phyloP scores from a whole-genome alignment of 2,797 vertebrate genomes.

The Melanotaenia maccullochi region DNA sequence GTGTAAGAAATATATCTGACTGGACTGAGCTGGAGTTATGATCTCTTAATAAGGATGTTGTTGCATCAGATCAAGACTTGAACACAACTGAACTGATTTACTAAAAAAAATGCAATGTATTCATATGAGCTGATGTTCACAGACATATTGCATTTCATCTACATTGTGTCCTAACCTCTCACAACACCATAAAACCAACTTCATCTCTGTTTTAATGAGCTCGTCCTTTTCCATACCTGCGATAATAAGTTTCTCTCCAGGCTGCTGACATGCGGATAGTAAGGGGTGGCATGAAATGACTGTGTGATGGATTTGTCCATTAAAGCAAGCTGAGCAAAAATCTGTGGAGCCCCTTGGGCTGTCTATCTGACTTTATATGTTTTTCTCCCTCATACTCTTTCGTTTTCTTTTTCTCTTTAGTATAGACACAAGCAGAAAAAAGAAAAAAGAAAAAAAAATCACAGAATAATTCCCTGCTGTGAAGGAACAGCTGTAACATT shows the following conservation, averaged over 20 bases:
- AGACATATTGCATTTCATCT: background rate
- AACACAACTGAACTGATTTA: conserved; percentile 23
- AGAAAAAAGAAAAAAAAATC: background rate
- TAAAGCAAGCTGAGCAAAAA: conserved; percentile 61
- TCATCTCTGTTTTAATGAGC: conserved; percentile 42
- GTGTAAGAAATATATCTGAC: conserved; percentile 20
- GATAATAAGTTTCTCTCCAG: conserved; percentile 59
- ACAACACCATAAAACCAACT: background rate
- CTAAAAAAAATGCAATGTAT: conserved; percentile 29
- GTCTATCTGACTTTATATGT: conserved; percentile 31
- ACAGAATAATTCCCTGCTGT: conserved; percentile 31
- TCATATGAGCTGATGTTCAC: background rate
- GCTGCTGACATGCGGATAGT: conserved; percentile 45
- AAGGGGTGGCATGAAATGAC: conserved; percentile 50
- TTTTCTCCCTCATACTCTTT: conserved; percentile 10
- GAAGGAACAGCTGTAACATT: conserved; percentile 44
- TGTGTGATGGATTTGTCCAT: conserved; percentile 68
- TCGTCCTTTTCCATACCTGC: conserved; percentile 28
- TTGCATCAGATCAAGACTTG: conserved; percentile 6
- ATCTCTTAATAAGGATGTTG: conserved; percentile 33
- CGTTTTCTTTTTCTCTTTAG: conserved; percentile 29
- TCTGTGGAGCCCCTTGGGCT: conserved; percentile 47
- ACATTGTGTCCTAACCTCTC: conserved; percentile 17
- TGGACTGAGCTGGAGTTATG: conserved; percentile 27
- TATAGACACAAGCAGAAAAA: background rate